Base-by-base conservation (phyloP, 2,888 invertebrate species). In the Hydroisotoma schaefferi region DNA sequence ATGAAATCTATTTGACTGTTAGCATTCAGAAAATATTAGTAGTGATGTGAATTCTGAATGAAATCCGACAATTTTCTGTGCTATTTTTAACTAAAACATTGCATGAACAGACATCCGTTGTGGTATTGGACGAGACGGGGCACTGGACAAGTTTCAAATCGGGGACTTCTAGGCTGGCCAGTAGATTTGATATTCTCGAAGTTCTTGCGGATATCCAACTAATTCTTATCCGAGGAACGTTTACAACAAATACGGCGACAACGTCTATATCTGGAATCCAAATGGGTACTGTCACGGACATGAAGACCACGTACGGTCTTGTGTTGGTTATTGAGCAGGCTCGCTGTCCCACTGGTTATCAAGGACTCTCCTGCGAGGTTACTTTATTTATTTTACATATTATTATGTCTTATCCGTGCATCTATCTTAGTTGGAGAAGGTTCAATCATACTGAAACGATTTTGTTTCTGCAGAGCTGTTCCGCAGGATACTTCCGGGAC, bases 401-500 rank as follows among this genome's bases (percentile, higher is more conserved):
- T 10, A 33, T 33, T 10, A 33, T 33, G 33, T 10, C 6, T 33
- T 10, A 33, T n/a, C n/a, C n/a, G n/a, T n/a, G n/a, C n/a, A n/a
- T n/a, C n/a, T n/a, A n/a, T n/a, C n/a, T n/a, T n/a, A n/a, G n/a
- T n/a, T n/a, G n/a, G n/a, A n/a, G n/a, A n/a, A n/a, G n/a, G n/a
- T n/a, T n/a, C n/a, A n/a, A n/a, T n/a, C n/a, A n/a, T n/a, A n/a
- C n/a, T n/a, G n/a, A n/a, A n/a, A n/a, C n/a, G n/a, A n/a, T n/a
- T 29, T 25, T 12, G 38, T 27, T 53, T 55, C 33, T 47, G 18
- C 44, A 69, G 69, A 67, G 54, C 28, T 69, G 69, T 56, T 51
- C 57, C 29, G 59, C 61, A 26, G 69, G 69, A 22, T 67, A 65
- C 38, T 69, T 61, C 43, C 59, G 69, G 0, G 69, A 69, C 57